Percentiles rank a stretch among this genome's conserved stretches.
These are phyloP conservation scores for Drosophila arizonae DNA, from an alignment of 1,140 invertebrate species.

Conservation along the genomic window DNA sequence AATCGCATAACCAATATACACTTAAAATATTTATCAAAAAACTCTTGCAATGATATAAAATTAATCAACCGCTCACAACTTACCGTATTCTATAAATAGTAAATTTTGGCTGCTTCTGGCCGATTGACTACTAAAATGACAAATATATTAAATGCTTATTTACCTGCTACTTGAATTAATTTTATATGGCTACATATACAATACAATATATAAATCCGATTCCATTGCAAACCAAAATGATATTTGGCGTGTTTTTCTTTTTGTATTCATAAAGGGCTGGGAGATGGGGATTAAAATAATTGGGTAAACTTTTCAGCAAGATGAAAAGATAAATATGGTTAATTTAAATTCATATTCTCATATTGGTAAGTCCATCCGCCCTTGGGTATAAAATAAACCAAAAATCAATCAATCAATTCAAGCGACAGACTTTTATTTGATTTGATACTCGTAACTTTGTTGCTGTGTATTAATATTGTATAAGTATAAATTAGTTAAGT, in stretches of 20 bases:
- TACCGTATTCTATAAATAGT: constrained; percentile 20
- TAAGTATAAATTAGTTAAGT: constrained; percentile 76
- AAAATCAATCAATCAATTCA: constrained; percentile 35
- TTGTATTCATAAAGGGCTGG: background rate
- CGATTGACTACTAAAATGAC: constrained; percentile 1
- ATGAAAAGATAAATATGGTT: too few species aligned
- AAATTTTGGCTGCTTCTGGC: constrained; percentile 11
- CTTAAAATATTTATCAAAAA: constrained; percentile 70
- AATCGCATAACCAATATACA: constrained; percentile 21
- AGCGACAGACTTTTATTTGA: constrained; percentile 72
- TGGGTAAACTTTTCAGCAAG: too few species aligned
- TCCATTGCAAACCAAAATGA: constrained; percentile 64
- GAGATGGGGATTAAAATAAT: background rate
- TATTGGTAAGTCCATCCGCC: background rate
- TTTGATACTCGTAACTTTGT: constrained; percentile 66
- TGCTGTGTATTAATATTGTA: constrained; percentile 52
- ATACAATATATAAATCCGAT: constrained; percentile 68
- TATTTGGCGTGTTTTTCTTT: constrained; percentile 2
- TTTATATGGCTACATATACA: constrained; percentile 53
- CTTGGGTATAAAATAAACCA: background rate
- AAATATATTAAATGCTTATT: constrained; percentile 46
- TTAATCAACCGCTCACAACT: constrained; percentile 30
- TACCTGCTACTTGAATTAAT: constrained; percentile 66
- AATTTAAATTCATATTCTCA: too few species aligned
- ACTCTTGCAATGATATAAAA: constrained; percentile 67